Base-by-base conservation (phyloP, 2,797 vertebrate species). In the Poecilia velifera region DNA sequence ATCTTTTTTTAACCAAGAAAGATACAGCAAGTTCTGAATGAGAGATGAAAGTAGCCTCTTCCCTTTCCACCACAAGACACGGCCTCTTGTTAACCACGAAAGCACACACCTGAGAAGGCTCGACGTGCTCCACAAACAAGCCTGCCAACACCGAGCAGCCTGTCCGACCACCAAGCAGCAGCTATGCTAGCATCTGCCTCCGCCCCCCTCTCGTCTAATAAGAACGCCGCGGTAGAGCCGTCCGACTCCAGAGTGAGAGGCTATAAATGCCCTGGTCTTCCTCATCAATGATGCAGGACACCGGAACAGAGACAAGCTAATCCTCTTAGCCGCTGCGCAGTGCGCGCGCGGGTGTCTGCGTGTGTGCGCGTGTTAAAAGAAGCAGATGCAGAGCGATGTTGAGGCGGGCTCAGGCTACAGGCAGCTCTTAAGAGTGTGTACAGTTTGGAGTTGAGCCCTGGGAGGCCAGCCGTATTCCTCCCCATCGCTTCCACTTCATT, bases 401-500 rank as follows among this genome's bases (percentile, higher is more conserved):
- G 83, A 84, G 80, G 84, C 81, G 83, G 91, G 89, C 84, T 88
- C 74, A 85, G 91, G 88, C 91, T 89, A 89, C 92, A 88, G 87
- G 91, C 91, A 90, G 93, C 93, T 95, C 92, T 95, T 95, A 94
- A 91, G 94, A 94, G 93, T 94, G 94, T 93, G 91, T 92, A 94
- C 91, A 93, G 90, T 94, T 92, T 64, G 93, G 92, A 87, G 89
- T 86, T 92, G 89, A 87, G 93, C 93, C 95, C 94, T 88, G 91
- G 89, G 94, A 96, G 95, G 94, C 91, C 91, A 78, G 86, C 75
- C 78, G 81, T 94, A 95, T 94, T 95, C 93, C 89, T 94, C 89
- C 93, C 87, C 68, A 95, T 96, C 92, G 90, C 93, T 96, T 95
- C 95, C 91, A 93, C 94, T 95, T 96, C 95, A 96, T 96, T 96